Conservation (phyloP, 2,113 vertebrate genomes). For the Sula dactylatra region DNA sequence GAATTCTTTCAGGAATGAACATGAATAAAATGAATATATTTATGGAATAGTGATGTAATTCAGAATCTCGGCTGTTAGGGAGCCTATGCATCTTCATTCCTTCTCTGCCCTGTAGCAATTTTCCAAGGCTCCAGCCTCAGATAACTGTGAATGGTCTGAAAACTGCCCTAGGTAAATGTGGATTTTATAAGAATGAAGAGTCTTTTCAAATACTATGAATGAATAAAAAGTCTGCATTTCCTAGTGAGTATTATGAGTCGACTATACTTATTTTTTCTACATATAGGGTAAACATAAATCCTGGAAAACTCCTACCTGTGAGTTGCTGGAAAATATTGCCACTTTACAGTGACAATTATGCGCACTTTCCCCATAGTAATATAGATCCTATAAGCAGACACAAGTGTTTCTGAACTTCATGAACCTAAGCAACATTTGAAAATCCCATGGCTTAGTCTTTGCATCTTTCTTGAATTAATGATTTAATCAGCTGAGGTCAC, state of each 20-base stretch:
- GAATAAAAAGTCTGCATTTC: not conserved
- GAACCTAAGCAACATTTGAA: not conserved
- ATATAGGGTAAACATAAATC: not conserved
- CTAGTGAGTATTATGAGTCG: not conserved
- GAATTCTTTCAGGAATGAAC: constrained; percentile 52
- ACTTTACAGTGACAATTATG: not conserved
- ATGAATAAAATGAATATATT: constrained; percentile 62
- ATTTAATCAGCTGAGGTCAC: not conserved
- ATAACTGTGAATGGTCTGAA: constrained; percentile 19
- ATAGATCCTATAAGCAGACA: not conserved
- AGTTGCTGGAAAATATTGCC: not conserved
- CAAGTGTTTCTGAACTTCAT: not conserved
- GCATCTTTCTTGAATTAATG: not conserved
- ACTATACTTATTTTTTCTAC: not conserved
- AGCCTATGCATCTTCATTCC: constrained; percentile 35
- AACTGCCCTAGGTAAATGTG: not conserved
- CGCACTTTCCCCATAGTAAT: not conserved
- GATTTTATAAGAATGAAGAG: constrained; percentile 14
- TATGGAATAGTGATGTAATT: constrained; percentile 70
- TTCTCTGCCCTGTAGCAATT: constrained; percentile 15
- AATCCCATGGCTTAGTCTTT: not conserved
- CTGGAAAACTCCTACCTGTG: not conserved
- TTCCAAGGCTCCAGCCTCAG: not conserved
- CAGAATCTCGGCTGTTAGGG: constrained; percentile 51
- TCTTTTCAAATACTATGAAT: not conserved